Evolutionary conservation across 2,888 invertebrate genomes (phyloP).

Genomic region (Charanyca ferruginea): DNA sequence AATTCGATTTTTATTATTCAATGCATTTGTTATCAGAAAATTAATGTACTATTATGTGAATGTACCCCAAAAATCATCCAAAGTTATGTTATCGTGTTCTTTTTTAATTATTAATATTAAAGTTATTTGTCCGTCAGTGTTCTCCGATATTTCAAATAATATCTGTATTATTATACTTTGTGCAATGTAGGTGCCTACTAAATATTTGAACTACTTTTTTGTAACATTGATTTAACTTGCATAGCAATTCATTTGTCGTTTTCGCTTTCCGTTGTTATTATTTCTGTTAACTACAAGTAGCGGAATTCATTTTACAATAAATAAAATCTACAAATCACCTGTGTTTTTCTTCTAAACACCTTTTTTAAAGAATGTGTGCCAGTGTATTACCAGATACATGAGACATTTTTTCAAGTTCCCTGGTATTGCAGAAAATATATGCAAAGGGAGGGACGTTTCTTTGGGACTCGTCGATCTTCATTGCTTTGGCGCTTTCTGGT

Average conservation of each 20-base stretch:
- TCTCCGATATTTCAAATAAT: conserved; percentile 36
- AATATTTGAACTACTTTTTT: conserved; percentile 49
- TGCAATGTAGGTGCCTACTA: conserved; percentile 58
- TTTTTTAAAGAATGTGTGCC: background rate
- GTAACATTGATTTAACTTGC: conserved; percentile 74
- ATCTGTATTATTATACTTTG: conserved; percentile 47
- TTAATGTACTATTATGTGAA: conserved; percentile 6
- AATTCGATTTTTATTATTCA: background rate
- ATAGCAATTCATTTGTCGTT: conserved; percentile 78
- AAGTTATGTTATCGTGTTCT: conserved; percentile 25
- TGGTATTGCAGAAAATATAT: too few relatives aligned
- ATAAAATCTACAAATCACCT: conserved; percentile 84
- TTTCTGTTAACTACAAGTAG: conserved; percentile 83
- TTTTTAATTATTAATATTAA: conserved; percentile 32
- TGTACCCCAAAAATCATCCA: conserved; percentile 10
- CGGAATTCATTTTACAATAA: conserved; percentile 84
- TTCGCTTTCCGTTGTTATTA: conserved; percentile 74
- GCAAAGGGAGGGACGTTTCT: too few relatives aligned
- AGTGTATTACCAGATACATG: too few relatives aligned
- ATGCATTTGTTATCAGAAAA: background rate
- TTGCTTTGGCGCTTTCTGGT: too few relatives aligned
- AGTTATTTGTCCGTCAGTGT: conserved; percentile 29
- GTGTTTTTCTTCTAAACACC: conserved; percentile 50
- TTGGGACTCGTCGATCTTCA: too few relatives aligned
- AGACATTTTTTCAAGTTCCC: too few relatives aligned